Conservation (phyloP, 2,113 vertebrate species). For the Phrynocephalus versicolor region DNA sequence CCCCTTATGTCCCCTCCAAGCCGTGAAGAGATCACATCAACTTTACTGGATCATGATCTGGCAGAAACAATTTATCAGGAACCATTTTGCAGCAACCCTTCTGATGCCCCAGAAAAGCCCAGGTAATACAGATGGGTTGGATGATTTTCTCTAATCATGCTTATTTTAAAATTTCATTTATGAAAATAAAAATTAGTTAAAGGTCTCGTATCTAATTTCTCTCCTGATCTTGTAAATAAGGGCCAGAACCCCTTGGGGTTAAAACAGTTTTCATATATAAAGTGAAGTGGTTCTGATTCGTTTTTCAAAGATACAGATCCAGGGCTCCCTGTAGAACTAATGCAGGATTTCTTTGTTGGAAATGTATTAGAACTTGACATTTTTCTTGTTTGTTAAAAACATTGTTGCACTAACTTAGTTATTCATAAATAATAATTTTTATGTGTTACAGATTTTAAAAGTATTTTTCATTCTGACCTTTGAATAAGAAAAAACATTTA, state of each 20-base stretch:
- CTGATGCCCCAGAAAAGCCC: constrained; percentile 91
- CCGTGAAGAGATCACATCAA: constrained; percentile 93
- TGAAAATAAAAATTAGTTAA: not conserved
- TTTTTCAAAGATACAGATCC: not conserved
- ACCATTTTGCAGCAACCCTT: constrained; percentile 95
- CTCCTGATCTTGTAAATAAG: not conserved
- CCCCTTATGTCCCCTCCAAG: constrained; percentile 97
- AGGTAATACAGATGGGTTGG: constrained; percentile 76
- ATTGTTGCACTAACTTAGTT: not conserved
- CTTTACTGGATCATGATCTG: constrained; percentile 89
- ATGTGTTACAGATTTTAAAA: not conserved
- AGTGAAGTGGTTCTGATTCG: not conserved
- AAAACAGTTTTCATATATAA: not conserved
- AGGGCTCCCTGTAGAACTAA: not conserved
- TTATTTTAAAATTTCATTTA: not conserved
- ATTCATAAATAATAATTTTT: not conserved
- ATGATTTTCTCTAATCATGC: constrained; percentile 25
- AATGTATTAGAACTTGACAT: not conserved
- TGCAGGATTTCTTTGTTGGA: not conserved
- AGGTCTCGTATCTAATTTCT: not conserved
- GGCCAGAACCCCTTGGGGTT: not conserved
- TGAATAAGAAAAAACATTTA: not conserved
- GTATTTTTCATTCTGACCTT: not conserved
- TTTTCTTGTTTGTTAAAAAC: not conserved
- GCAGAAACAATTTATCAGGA: constrained; percentile 94